phyloP scores from a whole-genome alignment of 2,113 vertebrate genomes.

The Sinosuthora webbiana region DNA sequence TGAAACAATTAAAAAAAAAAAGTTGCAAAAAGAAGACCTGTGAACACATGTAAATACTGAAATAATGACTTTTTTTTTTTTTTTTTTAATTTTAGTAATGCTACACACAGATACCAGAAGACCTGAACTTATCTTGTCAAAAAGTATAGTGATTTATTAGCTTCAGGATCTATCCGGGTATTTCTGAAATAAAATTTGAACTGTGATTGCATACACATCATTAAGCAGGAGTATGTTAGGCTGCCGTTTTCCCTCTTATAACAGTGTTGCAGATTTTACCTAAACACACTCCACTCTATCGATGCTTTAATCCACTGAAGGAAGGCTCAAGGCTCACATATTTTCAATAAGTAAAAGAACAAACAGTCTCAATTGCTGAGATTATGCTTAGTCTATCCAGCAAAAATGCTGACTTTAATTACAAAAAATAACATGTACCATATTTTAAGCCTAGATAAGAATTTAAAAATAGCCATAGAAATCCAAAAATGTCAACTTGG shows the following conservation, averaged over 20 bases:
- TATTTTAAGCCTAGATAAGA: not conserved
- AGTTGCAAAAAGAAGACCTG: not conserved
- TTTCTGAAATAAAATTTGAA: not conserved
- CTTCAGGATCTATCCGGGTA: not conserved
- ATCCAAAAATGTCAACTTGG: not conserved
- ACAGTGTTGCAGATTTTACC: not conserved
- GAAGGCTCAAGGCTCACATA: not conserved
- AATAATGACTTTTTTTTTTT: not conserved
- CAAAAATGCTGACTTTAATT: not conserved
- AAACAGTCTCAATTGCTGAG: not conserved
- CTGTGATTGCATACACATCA: not conserved
- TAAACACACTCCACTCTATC: not conserved
- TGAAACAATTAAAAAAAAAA: not conserved
- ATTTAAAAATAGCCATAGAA: not conserved
- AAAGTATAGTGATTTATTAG: not conserved
- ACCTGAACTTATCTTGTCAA: not conserved
- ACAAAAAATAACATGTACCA: not conserved
- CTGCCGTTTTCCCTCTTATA: not conserved
- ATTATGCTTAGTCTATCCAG: not conserved
- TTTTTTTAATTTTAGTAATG: not conserved
- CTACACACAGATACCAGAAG: not conserved
- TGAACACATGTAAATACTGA: not conserved
- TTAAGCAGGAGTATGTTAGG: not conserved
- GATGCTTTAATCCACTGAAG: not conserved
- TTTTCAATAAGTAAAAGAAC: not conserved